A percentile compares a stretch with the other conserved stretches of the same genome.
phyloP scores from a whole-genome alignment of 1,140 invertebrate genomes.

The Globodera ellingtonae region DNA sequence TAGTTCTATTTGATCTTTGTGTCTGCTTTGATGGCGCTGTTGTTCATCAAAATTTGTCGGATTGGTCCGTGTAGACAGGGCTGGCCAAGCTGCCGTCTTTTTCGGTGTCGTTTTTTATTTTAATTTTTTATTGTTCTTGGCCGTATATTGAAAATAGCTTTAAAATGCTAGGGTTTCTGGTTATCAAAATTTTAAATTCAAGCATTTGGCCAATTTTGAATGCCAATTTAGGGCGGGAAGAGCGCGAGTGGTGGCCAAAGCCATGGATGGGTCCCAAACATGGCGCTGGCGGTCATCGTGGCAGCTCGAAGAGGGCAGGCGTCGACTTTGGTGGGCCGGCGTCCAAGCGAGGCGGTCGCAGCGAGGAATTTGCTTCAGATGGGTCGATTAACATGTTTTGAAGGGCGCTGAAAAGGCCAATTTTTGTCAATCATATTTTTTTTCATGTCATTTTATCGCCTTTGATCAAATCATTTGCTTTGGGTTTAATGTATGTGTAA shows the following conservation, averaged over 20 bases:
- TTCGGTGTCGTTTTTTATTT: constrained; percentile 75
- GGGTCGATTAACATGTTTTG: constrained; percentile 44
- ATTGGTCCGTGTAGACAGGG: constrained; percentile 97
- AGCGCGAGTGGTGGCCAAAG: constrained; percentile 10
- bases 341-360: constrained; percentile 55
- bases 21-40: constrained; percentile 92
- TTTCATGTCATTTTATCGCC: too few species aligned
- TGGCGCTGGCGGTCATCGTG: constrained; percentile 26
- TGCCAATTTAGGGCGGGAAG: constrained; percentile 34
- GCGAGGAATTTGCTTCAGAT: constrained; percentile 37
- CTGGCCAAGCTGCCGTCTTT: constrained; percentile 92
- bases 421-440: too few species aligned
- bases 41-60: constrained; percentile 98
- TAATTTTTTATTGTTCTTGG: background rate
- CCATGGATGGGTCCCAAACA: constrained; percentile 42
- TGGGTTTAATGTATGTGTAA: too few species aligned
- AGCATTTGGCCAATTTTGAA: too few species aligned
- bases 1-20: constrained; percentile 95
- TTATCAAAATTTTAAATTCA: too few species aligned
- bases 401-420: background rate
- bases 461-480: too few species aligned
- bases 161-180: too few species aligned
- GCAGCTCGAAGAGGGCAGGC: constrained; percentile 38
- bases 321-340: constrained; percentile 53
- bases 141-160: too few species aligned